Evolutionary conservation across 1,140 invertebrate genomes (phyloP), one percentile per base, ranked within the genome.

Genomic region (Triops longicaudatus): DNA sequence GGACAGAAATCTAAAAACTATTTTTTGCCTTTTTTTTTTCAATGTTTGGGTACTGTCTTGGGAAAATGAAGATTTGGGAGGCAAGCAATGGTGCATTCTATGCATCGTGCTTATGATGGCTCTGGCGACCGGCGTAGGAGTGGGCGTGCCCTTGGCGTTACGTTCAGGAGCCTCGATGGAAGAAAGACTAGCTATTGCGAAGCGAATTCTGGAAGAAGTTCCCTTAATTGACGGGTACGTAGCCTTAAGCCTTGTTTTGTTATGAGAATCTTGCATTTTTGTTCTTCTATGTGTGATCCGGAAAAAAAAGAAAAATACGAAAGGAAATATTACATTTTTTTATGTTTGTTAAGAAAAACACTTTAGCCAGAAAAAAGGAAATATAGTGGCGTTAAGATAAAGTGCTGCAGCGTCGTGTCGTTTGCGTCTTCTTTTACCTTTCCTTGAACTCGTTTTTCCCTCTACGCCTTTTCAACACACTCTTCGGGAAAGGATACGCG

Each of bases 181-280:
- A 81, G 84, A 87, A 80, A 83, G 86, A 78, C 82, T 87, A 78
- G 84, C 86, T 80, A 83, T 86, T 77, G 88, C 87, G 72, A 86
- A 86, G 78, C 85, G 86, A 81, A 86, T 89, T 75, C 85, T 89
- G 80, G 85, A 84, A 81, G 86, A 88, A 84, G 86, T 87, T 83
- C 88, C 88, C 80, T 85, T 89, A 77, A 87, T 89, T 81, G 88
- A 89, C 85, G 94, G 93, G 88, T 89, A 81, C 84, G 82, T 82
- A 50, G 26, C 26, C 28, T 9, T 22, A 17, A 22, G 6, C 73
- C 73, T n/a, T 74, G 17, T 37, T 37, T 37, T 37, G 5, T 27
- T 14, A 7, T 37, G 26, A n/a, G 73, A 50, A 28, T 27, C 43
- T 63, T 14, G 26, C 9, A 5, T 11, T 63, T 26, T 26, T 31